A percentile compares a stretch with the other conserved stretches of the same genome.
phyloP scores from a whole-genome alignment of 1,140 invertebrate species.

The Lepidotrigona ventralis region DNA sequence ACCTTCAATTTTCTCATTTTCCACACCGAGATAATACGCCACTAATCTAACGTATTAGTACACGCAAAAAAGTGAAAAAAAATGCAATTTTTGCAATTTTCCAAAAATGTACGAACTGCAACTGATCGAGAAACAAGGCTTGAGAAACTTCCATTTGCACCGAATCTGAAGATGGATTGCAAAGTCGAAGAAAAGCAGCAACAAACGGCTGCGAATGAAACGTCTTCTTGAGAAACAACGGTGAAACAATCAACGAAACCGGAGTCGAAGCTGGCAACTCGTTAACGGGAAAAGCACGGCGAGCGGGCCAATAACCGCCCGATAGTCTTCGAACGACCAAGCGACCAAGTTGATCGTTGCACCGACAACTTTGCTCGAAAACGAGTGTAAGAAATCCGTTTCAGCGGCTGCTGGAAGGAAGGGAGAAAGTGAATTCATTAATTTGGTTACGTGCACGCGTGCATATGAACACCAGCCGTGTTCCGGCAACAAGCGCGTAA shows the following conservation, averaged over 20 bases:
- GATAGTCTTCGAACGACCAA: too few relatives aligned
- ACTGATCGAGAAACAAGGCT: neutral
- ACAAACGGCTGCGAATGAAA: neutral
- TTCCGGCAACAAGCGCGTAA: slow-evolving; percentile 31
- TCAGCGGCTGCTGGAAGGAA: neutral
- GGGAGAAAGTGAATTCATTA: slow-evolving; percentile 27
- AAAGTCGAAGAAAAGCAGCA: neutral
- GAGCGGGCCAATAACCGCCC: neutral
- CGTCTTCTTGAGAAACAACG: neutral
- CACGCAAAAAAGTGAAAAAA: too few relatives aligned
- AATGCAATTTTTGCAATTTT: neutral
- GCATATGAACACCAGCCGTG: neutral
- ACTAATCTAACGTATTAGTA: neutral
- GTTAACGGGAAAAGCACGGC: neutral
- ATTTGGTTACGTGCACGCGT: slow-evolving; percentile 7
- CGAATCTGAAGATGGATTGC: neutral
- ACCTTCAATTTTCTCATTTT: neutral
- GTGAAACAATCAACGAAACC: neutral
- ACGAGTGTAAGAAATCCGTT: neutral
- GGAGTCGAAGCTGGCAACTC: neutral
- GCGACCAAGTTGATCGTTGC: slow-evolving; percentile 4
- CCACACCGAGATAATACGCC: neutral
- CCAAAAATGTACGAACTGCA: neutral
- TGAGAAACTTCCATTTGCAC: neutral
- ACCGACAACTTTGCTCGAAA: neutral